Conservation (phyloP, 2,797 vertebrate genomes). For the Propithecus deckenii region DNA sequence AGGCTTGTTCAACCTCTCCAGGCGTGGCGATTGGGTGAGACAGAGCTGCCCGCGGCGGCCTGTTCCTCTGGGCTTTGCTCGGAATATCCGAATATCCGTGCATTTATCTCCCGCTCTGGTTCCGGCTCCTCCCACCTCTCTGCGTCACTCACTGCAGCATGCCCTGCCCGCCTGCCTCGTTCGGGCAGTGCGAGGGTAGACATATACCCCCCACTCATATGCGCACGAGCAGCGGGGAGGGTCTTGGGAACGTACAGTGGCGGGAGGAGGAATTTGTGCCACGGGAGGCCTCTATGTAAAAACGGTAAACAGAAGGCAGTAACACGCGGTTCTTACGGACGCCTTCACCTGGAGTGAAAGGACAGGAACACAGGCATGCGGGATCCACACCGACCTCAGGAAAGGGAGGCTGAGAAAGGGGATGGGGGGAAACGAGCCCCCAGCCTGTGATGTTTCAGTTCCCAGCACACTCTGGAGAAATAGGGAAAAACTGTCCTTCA, state of each 20-base stretch:
- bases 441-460: not conserved
- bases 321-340: fast-evolving
- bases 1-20: too few species aligned
- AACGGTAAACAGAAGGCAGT: not conserved
- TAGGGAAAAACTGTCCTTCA: not conserved
- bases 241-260: fast-evolving
- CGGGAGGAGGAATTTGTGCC: fast-evolving
- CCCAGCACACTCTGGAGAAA: not conserved
- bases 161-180: not conserved
- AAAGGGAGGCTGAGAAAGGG: not conserved
- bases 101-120: fast-evolving
- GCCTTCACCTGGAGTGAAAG: not conserved
- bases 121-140: not conserved
- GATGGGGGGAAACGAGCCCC: not conserved
- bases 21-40: not conserved
- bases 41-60: not conserved
- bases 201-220: not conserved
- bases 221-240: fast-evolving
- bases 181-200: not conserved
- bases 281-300: fast-evolving
- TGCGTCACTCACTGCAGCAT: fast-evolving
- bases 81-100: too few species aligned
- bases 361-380: not conserved
- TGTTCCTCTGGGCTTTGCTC: fast-evolving
- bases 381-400: fast-evolving